These are phyloP conservation scores for Chelonus formosanus DNA, from an alignment of 2,888 invertebrate genomes.

Conservation along the genomic window DNA sequence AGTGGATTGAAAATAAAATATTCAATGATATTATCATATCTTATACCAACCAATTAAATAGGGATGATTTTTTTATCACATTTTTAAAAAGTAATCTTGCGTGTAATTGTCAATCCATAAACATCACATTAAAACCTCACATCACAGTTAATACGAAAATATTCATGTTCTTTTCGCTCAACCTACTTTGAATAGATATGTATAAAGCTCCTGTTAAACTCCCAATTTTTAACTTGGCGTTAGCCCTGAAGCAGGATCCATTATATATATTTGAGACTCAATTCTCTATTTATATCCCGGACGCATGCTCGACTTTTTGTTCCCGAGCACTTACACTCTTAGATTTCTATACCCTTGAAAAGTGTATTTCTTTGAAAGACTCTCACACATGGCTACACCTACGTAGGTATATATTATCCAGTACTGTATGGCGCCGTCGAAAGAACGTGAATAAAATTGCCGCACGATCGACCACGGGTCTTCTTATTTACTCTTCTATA, in stretches of 20 bases:
- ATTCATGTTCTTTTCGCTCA: slow-evolving; percentile 11
- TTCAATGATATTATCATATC: too few relatives aligned
- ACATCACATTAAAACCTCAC: too few relatives aligned
- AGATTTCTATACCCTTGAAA: slow-evolving; percentile 21
- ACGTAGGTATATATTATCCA: slow-evolving; percentile 1
- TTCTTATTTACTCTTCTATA: slow-evolving; percentile 14
- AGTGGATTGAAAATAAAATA: too few relatives aligned
- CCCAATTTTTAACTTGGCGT: not conserved
- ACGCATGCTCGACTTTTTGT: slow-evolving; percentile 19
- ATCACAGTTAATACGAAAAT: not conserved
- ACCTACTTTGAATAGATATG: too few relatives aligned
- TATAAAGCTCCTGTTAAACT: not conserved
- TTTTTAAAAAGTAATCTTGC: too few relatives aligned
- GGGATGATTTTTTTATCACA: too few relatives aligned
- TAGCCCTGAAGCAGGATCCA: too few relatives aligned
- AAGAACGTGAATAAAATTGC: slow-evolving; percentile 33
- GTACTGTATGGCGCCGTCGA: slow-evolving; percentile 5
- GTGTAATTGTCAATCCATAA: too few relatives aligned
- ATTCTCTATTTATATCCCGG: slow-evolving; percentile 9
- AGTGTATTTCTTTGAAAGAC: not conserved
- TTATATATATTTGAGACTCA: too few relatives aligned
- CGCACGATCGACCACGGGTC: slow-evolving; percentile 33
- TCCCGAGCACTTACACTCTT: slow-evolving; percentile 5
- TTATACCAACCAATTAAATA: too few relatives aligned
- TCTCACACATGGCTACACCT: not conserved